Conservation (phyloP, 2,888 invertebrate genomes). For the Aporophyla lueneburgensis region DNA sequence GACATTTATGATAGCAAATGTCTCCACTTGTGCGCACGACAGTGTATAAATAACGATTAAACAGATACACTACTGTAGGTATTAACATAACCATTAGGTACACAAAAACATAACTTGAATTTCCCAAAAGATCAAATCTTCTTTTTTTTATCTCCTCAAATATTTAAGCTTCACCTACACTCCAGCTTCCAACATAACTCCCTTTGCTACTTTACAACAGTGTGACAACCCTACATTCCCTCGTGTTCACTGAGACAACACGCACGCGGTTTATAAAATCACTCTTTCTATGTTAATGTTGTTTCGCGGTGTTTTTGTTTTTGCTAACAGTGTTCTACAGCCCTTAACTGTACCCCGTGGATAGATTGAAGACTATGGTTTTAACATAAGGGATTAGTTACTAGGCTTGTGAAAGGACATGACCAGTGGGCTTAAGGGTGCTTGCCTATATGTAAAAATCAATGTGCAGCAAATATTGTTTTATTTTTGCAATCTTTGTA, state of each 20-base stretch:
- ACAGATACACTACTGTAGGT: no score
- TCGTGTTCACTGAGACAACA: slow-evolving; percentile 73
- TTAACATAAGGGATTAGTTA: slow-evolving; percentile 32
- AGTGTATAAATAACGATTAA: no score
- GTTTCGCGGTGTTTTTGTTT: slow-evolving; percentile 65
- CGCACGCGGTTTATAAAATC: slow-evolving; percentile 77
- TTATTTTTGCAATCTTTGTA: no score
- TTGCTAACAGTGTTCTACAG: slow-evolving; percentile 43
- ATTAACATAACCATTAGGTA: no score
- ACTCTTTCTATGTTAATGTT: slow-evolving; percentile 79
- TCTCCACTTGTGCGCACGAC: no score
- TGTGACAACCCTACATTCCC: slow-evolving; percentile 62
- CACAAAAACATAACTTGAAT: no score
- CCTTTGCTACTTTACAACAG: slow-evolving; percentile 1
- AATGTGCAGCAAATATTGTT: no score
- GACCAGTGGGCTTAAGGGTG: no score
- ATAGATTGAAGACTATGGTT: slow-evolving; percentile 21
- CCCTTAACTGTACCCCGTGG: slow-evolving; percentile 46
- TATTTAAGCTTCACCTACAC: background rate
- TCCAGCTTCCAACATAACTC: slow-evolving; percentile 4
- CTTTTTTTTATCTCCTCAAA: no score
- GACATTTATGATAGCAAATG: no score
- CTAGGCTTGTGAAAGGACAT: background rate
- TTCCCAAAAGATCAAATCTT: no score
- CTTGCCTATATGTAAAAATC: no score